phyloP scores from a whole-genome alignment of 2,797 vertebrate species.

The Chromobotia macracanthus region DNA sequence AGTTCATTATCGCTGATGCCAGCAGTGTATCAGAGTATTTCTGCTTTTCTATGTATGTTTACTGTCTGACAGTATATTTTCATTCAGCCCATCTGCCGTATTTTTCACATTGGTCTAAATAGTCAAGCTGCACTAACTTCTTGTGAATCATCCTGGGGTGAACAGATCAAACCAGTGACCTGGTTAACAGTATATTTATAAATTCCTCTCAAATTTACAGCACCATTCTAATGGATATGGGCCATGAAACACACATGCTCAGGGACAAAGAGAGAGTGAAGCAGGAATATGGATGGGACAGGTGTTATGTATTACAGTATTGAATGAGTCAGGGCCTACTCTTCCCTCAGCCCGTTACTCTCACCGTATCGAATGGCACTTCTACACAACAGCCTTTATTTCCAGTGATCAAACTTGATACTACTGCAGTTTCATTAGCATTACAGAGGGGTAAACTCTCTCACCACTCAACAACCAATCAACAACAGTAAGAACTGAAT shows the following conservation, averaged over 20 bases:
- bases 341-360: slow-evolving; percentile 50
- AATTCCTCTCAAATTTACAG: background rate
- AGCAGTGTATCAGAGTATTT: too few species aligned
- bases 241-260: background rate
- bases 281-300: background rate
- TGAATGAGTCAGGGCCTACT: slow-evolving; percentile 14
- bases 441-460: background rate
- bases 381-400: slow-evolving; percentile 43
- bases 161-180: too few species aligned
- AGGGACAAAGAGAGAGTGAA: slow-evolving; percentile 1
- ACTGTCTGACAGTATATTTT: too few species aligned
- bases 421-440: slow-evolving; percentile 36
- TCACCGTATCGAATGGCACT: slow-evolving; percentile 41
- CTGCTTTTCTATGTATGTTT: too few species aligned
- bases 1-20: too few species aligned
- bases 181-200: background rate
- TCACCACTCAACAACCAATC: background rate
- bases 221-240: background rate
- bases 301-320: background rate
- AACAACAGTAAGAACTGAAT: background rate
- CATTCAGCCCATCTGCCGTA: too few species aligned
- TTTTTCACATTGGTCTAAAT: too few species aligned
- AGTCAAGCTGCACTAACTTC: background rate
- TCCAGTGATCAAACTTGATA: slow-evolving; percentile 47
- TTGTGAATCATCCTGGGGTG: too few species aligned